These are phyloP conservation scores for Plecotus auritus DNA, from an alignment of 2,113 vertebrate genomes.

Conservation along the genomic window DNA sequence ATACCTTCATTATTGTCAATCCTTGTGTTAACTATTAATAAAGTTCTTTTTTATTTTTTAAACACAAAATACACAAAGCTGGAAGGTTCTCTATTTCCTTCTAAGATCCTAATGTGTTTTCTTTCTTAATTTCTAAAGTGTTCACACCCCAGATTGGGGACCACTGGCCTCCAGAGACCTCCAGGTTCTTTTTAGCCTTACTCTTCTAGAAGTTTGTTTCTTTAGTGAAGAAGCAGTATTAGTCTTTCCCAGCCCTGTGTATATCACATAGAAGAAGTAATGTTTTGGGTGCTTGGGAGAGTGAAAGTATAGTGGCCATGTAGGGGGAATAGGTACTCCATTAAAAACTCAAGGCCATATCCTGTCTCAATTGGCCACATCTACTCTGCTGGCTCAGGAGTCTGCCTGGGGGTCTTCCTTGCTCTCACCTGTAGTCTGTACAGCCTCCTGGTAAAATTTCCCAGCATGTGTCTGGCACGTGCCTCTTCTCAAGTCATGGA, in stretches of 20 bases:
- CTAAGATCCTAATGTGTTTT: not conserved
- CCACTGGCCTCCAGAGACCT: not conserved
- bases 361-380: not conserved
- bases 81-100: slow-evolving; percentile 1
- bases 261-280: not conserved
- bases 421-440: not conserved
- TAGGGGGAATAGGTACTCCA: not conserved
- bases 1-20: not conserved
- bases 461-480: not conserved
- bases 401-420: not conserved
- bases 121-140: not conserved
- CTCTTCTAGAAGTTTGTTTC: not conserved
- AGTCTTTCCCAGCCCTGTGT: not conserved
- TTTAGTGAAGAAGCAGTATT: not conserved
- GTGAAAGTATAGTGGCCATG: not conserved
- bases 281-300: not conserved
- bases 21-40: not conserved
- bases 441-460: not conserved
- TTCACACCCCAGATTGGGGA: not conserved
- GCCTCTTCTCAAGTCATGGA: not conserved
- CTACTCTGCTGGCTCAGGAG: not conserved
- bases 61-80: not conserved
- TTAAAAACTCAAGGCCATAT: not conserved
- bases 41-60: not conserved
- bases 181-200: not conserved